Evolutionary conservation across 2,888 invertebrate species (phyloP), one percentile per base, ranked within the genome.

Genomic region (Ethmia dodecea): DNA sequence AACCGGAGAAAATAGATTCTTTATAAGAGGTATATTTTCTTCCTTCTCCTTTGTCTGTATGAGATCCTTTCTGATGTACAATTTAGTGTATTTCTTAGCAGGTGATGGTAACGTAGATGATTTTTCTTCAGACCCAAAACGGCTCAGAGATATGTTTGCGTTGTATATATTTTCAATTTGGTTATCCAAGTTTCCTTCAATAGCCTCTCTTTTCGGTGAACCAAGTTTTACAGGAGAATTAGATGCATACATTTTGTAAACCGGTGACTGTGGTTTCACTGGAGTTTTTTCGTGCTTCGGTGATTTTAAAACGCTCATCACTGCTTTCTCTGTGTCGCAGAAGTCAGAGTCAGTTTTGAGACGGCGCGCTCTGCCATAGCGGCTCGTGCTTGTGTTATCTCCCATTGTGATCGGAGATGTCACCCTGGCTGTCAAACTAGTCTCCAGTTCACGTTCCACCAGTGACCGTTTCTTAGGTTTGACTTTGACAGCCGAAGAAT

Each of bases 361-460:
- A 35, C 88, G 86, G 16, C 88, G 83, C 32, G 88, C 74, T 58
- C 91, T 78, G 5, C 91, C 90, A 63, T 89, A 91, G 9, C 91
- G 86, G 47, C 90, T 91, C 15, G 70, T 86, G 24, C 56, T 80
- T 1, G 52, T 43, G n/a, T 57, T 60, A 29, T 72, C 77, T 8
- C 47, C 44, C 15, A 48, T 45, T 1, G 61, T 55, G 3, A 65
- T 55, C 1, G 83, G 81, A 5, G 79, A 76, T 27, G 79, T 84
- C 4, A 80, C 53, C 49, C 65, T 63, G 15, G 78, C 59, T 35
- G 86, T 84, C 50, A 86, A 53, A 45, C 55, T 80, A 1, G 83
- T 86, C 46, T 84, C 86, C 24, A 86, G 57, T 55, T 84, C 79
- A 25, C 83, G 66, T 51, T 84, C 84, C 35, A 86, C 68, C 28